phyloP scores from a whole-genome alignment of 2,113 vertebrate genomes.

The Willisornis vidua region DNA sequence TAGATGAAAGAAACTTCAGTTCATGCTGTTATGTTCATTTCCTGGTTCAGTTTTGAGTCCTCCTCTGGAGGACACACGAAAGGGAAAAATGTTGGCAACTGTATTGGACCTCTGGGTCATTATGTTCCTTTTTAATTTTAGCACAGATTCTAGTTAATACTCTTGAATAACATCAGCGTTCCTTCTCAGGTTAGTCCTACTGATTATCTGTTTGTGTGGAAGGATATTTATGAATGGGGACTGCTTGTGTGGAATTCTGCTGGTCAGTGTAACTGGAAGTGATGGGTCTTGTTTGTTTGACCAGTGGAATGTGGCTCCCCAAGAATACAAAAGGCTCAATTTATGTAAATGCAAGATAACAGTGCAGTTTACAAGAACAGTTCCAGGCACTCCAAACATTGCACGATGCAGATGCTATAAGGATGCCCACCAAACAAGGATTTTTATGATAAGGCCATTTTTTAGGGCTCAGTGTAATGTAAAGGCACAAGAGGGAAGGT shows the following conservation, averaged over 20 bases:
- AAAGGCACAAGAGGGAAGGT: neutral
- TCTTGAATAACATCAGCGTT: neutral
- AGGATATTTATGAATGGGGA: neutral
- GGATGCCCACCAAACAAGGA: neutral
- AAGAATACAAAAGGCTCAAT: neutral
- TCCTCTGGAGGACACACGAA: neutral
- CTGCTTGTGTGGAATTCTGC: neutral
- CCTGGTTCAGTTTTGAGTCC: slow-evolving; percentile 20
- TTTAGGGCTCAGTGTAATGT: neutral
- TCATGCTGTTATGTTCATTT: slow-evolving; percentile 23
- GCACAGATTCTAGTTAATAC: neutral
- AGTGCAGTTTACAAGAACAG: neutral
- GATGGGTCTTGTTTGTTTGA: neutral
- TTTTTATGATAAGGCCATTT: neutral
- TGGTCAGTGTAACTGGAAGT: neutral
- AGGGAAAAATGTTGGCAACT: slow-evolving; percentile 7
- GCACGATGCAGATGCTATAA: neutral
- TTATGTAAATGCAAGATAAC: neutral
- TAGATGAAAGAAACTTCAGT: slow-evolving; percentile 36
- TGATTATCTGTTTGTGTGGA: neutral
- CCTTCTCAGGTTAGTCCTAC: neutral
- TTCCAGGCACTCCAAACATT: neutral
- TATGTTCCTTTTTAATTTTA: slow-evolving; percentile 8
- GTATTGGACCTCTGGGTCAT: neutral
- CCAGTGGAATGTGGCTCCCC: neutral